These are phyloP conservation scores for Cyrtorhinus lividipennis DNA, from an alignment of 1,140 invertebrate species.

Conservation along the genomic window DNA sequence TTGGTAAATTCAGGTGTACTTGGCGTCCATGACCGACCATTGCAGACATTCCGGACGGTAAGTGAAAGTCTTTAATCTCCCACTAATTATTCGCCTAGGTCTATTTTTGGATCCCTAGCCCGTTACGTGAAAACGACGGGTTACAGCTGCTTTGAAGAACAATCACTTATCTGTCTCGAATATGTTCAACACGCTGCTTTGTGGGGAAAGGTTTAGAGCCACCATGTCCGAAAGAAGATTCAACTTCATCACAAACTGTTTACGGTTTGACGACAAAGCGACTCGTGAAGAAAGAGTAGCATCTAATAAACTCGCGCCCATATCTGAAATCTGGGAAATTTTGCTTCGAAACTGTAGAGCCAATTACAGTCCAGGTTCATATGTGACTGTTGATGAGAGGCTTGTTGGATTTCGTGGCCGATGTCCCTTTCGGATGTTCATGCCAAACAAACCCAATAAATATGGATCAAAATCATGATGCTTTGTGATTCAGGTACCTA, in stretches of 20 bases:
- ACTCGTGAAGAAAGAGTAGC: not conserved
- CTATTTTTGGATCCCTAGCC: too few species aligned
- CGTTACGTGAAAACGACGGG: too few species aligned
- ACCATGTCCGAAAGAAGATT: slow-evolving; percentile 29
- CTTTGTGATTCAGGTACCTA: slow-evolving; percentile 23
- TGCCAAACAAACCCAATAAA: slow-evolving; percentile 30
- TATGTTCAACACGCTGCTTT: slow-evolving; percentile 25
- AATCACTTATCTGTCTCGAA: slow-evolving; percentile 25
- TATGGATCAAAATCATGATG: slow-evolving; percentile 26
- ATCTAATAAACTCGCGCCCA: slow-evolving; percentile 24
- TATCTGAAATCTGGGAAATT: slow-evolving; percentile 24
- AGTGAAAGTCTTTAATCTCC: too few species aligned
- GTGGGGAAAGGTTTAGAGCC: slow-evolving; percentile 24
- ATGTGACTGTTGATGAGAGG: slow-evolving; percentile 29
- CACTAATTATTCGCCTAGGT: too few species aligned
- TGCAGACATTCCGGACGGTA: too few species aligned
- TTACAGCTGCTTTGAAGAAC: slow-evolving; percentile 24
- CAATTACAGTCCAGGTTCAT: slow-evolving; percentile 24
- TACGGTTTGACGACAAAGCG: slow-evolving; percentile 10
- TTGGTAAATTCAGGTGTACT: too few species aligned
- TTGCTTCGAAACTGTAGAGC: slow-evolving; percentile 25
- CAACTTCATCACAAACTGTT: slow-evolving; percentile 27
- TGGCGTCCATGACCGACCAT: too few species aligned
- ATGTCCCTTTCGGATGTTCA: slow-evolving; percentile 32
- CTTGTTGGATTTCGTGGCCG: slow-evolving; percentile 30